Conservation (phyloP, 2,888 invertebrate species). For the Anarsia innoxiella region DNA sequence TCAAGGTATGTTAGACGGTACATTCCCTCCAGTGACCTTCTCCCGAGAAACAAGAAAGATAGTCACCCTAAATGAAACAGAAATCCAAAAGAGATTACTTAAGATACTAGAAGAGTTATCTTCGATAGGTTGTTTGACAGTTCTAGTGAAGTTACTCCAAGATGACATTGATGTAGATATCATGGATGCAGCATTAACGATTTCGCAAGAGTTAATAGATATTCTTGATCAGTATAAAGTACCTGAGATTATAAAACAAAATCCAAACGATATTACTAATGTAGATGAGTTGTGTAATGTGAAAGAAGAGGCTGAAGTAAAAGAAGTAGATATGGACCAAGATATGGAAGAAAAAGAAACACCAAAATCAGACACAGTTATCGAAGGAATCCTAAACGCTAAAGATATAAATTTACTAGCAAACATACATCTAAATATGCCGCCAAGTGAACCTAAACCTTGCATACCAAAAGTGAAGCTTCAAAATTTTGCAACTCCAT, state of each 20-base stretch:
- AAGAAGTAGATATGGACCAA: slow-evolving; percentile 27
- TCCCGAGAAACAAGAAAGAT: slow-evolving; percentile 87
- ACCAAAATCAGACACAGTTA: slow-evolving; percentile 65
- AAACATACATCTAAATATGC: slow-evolving; percentile 64
- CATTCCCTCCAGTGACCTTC: slow-evolving; percentile 86
- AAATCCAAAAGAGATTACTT: slow-evolving; percentile 78
- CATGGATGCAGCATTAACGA: slow-evolving; percentile 74
- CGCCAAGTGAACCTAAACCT: slow-evolving; percentile 30
- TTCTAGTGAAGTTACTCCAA: slow-evolving; percentile 78
- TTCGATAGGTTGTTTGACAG: slow-evolving; percentile 80
- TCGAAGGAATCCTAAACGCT: slow-evolving; percentile 78
- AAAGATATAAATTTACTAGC: slow-evolving; percentile 78
- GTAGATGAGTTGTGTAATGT: slow-evolving; percentile 40
- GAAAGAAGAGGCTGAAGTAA: slow-evolving; percentile 28
- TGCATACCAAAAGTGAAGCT: slow-evolving; percentile 37
- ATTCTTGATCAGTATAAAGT: slow-evolving; percentile 76
- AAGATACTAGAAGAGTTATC: slow-evolving; percentile 81
- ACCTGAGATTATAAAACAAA: slow-evolving; percentile 35
- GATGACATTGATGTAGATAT: slow-evolving; percentile 84
- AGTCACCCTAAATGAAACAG: slow-evolving; percentile 79
- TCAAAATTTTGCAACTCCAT: slow-evolving; percentile 56
- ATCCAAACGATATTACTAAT: slow-evolving; percentile 32
- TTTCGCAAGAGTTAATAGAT: slow-evolving; percentile 69
- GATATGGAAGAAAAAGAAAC: slow-evolving; percentile 26
- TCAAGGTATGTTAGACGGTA: slow-evolving; percentile 90